phyloP scores from a whole-genome alignment of 2,113 vertebrate genomes.

The Phoenicopterus ruber region DNA sequence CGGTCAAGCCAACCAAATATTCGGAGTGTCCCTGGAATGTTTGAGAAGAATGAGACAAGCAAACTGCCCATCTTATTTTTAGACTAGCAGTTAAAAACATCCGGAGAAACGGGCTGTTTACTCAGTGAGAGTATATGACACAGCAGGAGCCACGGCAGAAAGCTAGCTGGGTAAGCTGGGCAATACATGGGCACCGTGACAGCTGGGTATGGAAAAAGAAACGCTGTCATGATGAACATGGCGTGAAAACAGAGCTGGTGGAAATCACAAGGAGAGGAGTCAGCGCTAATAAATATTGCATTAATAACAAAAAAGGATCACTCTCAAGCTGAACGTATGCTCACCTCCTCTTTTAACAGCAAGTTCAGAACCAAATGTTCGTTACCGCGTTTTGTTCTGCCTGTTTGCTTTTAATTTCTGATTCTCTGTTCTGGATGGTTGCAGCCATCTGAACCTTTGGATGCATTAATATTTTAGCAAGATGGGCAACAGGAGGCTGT shows the following conservation, averaged over 20 bases:
- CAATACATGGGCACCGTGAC: fast-evolving
- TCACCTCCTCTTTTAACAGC: background rate
- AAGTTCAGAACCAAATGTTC: background rate
- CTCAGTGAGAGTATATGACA: fast-evolving
- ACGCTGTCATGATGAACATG: background rate
- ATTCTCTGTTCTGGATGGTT: background rate
- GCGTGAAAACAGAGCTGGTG: background rate
- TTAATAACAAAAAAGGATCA: background rate
- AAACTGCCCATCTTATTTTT: background rate
- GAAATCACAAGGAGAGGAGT: background rate
- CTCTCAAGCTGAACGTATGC: background rate
- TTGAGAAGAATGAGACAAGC: background rate
- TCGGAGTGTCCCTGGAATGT: background rate
- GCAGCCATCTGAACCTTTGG: slow-evolving; percentile 16
- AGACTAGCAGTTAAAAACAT: background rate
- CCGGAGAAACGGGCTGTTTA: background rate
- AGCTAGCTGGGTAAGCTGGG: background rate
- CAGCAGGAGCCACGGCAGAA: background rate
- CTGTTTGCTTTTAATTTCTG: slow-evolving; percentile 22
- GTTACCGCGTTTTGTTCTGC: background rate
- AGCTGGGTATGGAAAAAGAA: background rate
- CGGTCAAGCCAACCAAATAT: background rate
- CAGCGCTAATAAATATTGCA: background rate
- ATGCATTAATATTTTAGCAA: background rate
- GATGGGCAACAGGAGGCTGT: slow-evolving; percentile 1